Conservation (phyloP, 2,888 invertebrate genomes). For the Pachliopta kotzebuea region DNA sequence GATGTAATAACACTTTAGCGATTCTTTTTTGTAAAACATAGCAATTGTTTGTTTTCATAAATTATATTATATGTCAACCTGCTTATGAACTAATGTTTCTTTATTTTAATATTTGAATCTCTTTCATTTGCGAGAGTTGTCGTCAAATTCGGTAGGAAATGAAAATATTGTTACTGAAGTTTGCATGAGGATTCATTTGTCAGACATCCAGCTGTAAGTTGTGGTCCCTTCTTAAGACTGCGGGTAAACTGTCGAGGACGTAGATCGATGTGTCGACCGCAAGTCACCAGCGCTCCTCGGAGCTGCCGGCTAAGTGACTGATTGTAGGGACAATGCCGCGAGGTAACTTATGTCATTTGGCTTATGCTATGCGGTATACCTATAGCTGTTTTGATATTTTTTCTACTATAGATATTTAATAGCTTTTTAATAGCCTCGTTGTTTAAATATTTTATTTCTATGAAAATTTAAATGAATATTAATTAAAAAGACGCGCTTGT, state of each 20-base stretch:
- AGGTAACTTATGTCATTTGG: constrained; percentile 18
- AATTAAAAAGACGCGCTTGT: too few relatives aligned
- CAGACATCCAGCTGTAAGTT: constrained; percentile 18
- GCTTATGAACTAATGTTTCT: too few relatives aligned
- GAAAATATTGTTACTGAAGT: constrained; percentile 3
- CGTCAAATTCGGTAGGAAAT: neutral
- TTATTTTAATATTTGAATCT: too few relatives aligned
- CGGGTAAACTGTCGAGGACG: constrained; percentile 53
- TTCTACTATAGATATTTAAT: too few relatives aligned
- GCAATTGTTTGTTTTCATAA: neutral
- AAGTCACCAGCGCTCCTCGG: constrained; percentile 40
- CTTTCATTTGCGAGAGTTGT: neutral
- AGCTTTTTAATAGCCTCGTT: too few relatives aligned
- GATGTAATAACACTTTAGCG: neutral
- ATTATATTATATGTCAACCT: neutral
- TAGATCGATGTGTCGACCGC: constrained; percentile 61
- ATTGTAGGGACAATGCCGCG: constrained; percentile 39
- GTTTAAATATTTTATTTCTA: too few relatives aligned
- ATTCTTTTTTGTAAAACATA: neutral
- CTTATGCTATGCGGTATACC: constrained; percentile 4
- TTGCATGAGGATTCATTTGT: constrained; percentile 22
- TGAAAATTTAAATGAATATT: too few relatives aligned
- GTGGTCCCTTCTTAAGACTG: constrained; percentile 32
- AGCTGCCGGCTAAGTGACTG: constrained; percentile 54
- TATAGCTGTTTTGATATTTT: neutral